Evolutionary conservation across 2,888 invertebrate genomes (phyloP).

Genomic region (Heliconius hortense): DNA sequence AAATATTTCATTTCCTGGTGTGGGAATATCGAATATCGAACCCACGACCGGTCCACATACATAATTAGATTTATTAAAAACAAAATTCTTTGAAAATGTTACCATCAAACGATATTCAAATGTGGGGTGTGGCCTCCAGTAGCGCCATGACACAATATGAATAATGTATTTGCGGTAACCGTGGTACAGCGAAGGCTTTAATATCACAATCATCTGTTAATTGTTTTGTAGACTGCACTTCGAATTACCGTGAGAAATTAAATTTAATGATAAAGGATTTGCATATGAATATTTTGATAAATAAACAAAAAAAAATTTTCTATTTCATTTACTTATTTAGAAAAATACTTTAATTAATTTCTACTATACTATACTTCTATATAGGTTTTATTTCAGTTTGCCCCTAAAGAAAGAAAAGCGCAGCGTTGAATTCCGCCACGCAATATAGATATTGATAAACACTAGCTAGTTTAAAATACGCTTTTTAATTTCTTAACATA

Average conservation of each 20-base stretch:
- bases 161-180: slow-evolving; percentile 28
- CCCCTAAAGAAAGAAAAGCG: neutral
- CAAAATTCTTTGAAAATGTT: neutral
- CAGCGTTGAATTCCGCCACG: neutral
- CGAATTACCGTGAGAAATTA: neutral
- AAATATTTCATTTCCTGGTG: too few relatives aligned
- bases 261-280: neutral
- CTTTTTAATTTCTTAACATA: too few relatives aligned
- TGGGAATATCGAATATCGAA: too few relatives aligned
- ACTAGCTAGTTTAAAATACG: too few relatives aligned
- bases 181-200: slow-evolving; percentile 23
- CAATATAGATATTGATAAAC: too few relatives aligned
- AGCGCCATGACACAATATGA: slow-evolving; percentile 20
- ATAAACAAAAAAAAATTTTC: neutral
- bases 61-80: too few relatives aligned
- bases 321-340: neutral
- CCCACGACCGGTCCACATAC: too few relatives aligned
- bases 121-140: neutral
- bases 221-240: slow-evolving; percentile 21
- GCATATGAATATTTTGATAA: neutral
- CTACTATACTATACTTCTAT: too few relatives aligned
- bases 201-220: slow-evolving; percentile 25
- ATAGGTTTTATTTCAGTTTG: too few relatives aligned
- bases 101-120: neutral
- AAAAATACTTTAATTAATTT: too few relatives aligned